Conservation (phyloP, 1,140 invertebrate genomes). For the Drosophila santomea region DNA sequence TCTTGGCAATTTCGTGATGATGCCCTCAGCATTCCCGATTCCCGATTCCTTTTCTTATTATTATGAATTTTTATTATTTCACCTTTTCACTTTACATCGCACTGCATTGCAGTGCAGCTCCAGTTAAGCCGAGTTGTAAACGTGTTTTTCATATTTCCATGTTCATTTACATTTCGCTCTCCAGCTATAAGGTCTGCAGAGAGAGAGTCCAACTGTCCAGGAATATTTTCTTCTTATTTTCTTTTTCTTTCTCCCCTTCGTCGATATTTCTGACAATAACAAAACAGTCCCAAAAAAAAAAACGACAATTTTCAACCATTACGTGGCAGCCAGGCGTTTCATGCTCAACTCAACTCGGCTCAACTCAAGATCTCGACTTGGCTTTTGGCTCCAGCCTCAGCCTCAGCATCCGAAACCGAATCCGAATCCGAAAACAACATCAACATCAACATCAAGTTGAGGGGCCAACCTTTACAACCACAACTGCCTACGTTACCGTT, state of each 20-base stretch:
- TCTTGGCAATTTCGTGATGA: conserved; percentile 29
- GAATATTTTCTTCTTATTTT: conserved; percentile 45
- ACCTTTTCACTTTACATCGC: conserved; percentile 66
- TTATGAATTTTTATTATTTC: conserved; percentile 56
- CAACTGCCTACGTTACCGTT: conserved; percentile 63
- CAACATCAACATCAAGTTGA: conserved; percentile 24
- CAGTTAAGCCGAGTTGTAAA: conserved; percentile 37
- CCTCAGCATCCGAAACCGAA: conserved; percentile 8
- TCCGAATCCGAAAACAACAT: conserved; percentile 18
- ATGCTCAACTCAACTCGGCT: conserved; percentile 11
- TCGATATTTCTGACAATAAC: conserved; percentile 25
- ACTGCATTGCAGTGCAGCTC: conserved; percentile 7
- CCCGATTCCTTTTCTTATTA: conserved; percentile 46
- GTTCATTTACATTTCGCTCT: conserved; percentile 63
- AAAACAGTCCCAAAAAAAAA: conserved; percentile 31
- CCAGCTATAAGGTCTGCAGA: conserved; percentile 2
- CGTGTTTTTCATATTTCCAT: conserved; percentile 76
- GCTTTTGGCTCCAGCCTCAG: conserved; percentile 1
- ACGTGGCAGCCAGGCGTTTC: conserved; percentile 47
- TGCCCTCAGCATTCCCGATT: conserved; percentile 10
- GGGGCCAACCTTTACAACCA: conserved; percentile 57
- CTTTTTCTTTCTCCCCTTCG: conserved; percentile 22
- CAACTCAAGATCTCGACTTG: conserved; percentile 7
- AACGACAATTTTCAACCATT: conserved; percentile 46
- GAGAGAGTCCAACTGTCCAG: conserved; percentile 21